Evolutionary conservation across 2,113 vertebrate species (phyloP).

Genomic region (Eurystomus gularis): DNA sequence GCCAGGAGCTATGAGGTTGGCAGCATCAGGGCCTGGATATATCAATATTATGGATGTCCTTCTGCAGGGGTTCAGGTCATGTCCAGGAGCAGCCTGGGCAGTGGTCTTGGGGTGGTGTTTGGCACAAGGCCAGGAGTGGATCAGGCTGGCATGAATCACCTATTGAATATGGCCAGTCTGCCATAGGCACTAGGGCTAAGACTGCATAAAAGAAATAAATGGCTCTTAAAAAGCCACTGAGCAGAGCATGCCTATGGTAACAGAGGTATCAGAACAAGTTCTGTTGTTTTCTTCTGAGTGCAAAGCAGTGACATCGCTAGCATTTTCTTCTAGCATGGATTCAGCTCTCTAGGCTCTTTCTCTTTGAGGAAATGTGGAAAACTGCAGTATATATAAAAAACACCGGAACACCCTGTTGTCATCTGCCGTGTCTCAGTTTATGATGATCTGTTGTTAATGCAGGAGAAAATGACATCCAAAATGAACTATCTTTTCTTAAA

Average conservation of each 20-base stretch:
- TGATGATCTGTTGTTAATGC: neutral
- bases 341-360: neutral
- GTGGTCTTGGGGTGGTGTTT: neutral
- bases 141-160: neutral
- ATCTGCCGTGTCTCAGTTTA: fast-evolving
- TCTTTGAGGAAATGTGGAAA: neutral
- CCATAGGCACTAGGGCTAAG: neutral
- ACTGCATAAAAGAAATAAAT: neutral
- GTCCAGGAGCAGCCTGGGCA: neutral
- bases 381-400: neutral
- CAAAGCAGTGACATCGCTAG: neutral
- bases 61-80: neutral
- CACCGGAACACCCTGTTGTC: neutral
- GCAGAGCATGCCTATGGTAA: fast-evolving
- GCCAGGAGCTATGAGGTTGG: fast-evolving
- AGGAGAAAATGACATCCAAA: neutral
- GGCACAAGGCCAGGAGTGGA: neutral
- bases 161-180: neutral
- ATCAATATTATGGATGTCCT: fast-evolving
- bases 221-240: neutral
- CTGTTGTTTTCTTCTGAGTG: neutral
- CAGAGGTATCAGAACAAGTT: neutral
- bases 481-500: neutral
- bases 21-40: neutral
- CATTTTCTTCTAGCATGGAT: neutral